phyloP scores from a whole-genome alignment of 1,140 invertebrate genomes.

The Meloidogyne floridensis region DNA sequence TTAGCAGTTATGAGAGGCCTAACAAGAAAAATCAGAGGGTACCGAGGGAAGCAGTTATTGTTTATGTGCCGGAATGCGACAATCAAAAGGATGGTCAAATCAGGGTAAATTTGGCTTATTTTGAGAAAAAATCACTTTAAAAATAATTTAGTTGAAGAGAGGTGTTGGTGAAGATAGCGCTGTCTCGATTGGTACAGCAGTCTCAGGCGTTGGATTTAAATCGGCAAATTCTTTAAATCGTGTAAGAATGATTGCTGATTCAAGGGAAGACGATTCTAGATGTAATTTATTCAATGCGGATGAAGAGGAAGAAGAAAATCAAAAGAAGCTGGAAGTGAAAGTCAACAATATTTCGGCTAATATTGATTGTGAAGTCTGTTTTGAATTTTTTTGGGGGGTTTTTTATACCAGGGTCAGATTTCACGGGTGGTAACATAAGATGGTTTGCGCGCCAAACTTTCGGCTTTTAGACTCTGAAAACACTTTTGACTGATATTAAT shows the following conservation, averaged over 20 bases:
- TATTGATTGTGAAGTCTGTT: not conserved
- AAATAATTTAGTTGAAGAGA: slow-evolving; percentile 40
- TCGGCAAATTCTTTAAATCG: slow-evolving; percentile 1
- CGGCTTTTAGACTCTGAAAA: no score
- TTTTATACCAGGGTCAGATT: not conserved
- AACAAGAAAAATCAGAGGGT: slow-evolving; percentile 22
- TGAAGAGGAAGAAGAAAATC: slow-evolving; percentile 22
- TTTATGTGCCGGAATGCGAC: slow-evolving; percentile 46
- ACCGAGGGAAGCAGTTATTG: slow-evolving; percentile 38
- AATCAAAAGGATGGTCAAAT: slow-evolving; percentile 50
- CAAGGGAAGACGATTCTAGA: slow-evolving; percentile 34
- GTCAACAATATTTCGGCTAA: not conserved
- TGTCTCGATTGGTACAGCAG: slow-evolving; percentile 35
- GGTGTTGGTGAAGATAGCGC: slow-evolving; percentile 31
- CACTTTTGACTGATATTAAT: not conserved
- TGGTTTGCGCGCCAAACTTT: no score
- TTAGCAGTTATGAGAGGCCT: slow-evolving; percentile 40
- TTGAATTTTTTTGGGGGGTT: not conserved
- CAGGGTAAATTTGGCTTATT: slow-evolving; percentile 31
- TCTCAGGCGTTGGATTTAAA: slow-evolving; percentile 21
- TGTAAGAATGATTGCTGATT: slow-evolving; percentile 16
- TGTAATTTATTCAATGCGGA: slow-evolving; percentile 43
- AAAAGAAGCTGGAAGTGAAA: not conserved
- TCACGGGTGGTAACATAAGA: not conserved
- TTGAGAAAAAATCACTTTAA: not conserved